These are phyloP conservation scores for Brachypteracias leptosomus DNA, from an alignment of 2,113 vertebrate species.

Conservation along the genomic window DNA sequence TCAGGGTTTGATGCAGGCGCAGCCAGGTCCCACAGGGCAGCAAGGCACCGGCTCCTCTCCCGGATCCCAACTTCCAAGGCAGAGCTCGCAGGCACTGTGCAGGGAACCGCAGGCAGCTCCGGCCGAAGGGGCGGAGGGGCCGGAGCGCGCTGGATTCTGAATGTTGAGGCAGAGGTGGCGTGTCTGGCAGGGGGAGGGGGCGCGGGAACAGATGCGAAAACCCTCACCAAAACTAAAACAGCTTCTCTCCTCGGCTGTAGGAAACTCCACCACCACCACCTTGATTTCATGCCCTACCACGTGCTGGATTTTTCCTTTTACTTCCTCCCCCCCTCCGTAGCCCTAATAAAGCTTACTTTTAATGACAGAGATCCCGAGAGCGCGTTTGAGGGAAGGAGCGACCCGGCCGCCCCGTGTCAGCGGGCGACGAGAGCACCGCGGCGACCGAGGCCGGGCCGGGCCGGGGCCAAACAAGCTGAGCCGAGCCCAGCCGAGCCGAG, in stretches of 20 bases:
- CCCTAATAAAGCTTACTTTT: not conserved
- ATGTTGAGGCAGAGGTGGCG: not conserved
- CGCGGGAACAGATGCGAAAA: slow-evolving; percentile 5
- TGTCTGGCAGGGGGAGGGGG: not conserved
- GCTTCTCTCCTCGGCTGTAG: not conserved
- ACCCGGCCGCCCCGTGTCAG: not conserved
- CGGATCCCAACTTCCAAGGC: not conserved
- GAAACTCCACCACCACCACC: not conserved
- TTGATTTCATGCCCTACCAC: slow-evolving; percentile 50
- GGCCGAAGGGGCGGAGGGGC: not conserved
- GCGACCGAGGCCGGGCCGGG: not conserved
- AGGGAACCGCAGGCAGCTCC: not conserved
- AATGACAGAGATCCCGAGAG: not conserved
- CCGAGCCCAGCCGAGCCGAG: not conserved
- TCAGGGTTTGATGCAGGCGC: not conserved
- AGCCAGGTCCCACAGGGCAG: not conserved
- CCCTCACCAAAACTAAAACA: not conserved
- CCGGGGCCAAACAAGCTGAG: not conserved
- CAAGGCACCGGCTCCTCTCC: not conserved
- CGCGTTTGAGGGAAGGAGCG: not conserved
- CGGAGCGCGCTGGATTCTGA: not conserved
- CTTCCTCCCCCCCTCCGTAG: not conserved
- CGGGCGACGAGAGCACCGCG: not conserved
- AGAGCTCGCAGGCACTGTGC: not conserved
- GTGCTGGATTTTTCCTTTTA: not conserved